Base-by-base conservation (phyloP, 1,140 invertebrate species). In the Bombus confusus region DNA sequence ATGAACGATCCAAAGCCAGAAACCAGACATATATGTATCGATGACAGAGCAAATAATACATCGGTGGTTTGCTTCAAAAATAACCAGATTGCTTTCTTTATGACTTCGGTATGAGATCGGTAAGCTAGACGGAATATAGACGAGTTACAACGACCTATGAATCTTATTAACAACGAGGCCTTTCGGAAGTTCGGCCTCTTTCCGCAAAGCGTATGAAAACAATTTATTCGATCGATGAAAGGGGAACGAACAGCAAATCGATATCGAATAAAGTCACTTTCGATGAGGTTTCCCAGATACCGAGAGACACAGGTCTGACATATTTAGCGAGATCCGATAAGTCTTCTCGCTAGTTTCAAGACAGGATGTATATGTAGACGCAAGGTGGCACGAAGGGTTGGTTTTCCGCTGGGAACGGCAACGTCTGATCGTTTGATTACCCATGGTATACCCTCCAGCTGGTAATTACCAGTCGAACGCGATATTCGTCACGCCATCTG, bases 401-500 rank as follows among this genome's bases (percentile, higher is more conserved):
- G 62, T 83, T 79, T 79, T 74, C 88, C 78, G 73, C 74, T 90
- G 88, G 88, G 86, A 91, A 91, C 81, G 31, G 73, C 57, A 85
- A 88, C 88, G 86, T 88, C 88, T 86, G 83, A 90, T 80, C 86
- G 77, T 91, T 86, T 90, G 86, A 91, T 90, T 91, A 88, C 82
- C 80, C 88, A 79, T 41, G 81, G 83, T 88, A 86, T 90, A 90
- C 64, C 80, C 81, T 79, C 73, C 74, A 66, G 69, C 25, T 41
- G 25, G 87, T 91, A 92, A 92, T 92, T 92, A 91, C 90, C 68
- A 91, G 85, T 91, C 85, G 83, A 87, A 89, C 78, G 78, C 91
- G 86, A 92, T 92, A 92, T 90, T 92, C 91, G 90, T 90, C 91
- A 90, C 90, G 90, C 90, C 91, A 92, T 91, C 88, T 92, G 91